phyloP scores from a whole-genome alignment of 2,797 vertebrate species.

The Champsocephalus gunnari region DNA sequence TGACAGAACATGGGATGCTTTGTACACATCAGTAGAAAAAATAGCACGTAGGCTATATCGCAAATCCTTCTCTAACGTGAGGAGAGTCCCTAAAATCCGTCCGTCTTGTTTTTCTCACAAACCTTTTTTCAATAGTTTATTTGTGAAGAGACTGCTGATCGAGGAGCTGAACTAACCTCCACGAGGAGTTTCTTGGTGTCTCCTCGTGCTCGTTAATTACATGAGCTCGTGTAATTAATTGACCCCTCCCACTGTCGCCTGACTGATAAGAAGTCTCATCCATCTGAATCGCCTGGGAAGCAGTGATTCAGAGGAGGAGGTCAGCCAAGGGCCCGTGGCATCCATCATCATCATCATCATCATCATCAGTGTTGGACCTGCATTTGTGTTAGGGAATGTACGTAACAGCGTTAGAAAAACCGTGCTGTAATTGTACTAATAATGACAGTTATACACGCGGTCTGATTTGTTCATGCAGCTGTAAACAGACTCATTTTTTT shows the following conservation, averaged over 20 bases:
- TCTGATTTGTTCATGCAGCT: not conserved
- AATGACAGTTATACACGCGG: not conserved
- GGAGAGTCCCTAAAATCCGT: too few species aligned
- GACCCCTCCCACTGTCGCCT: constrained; percentile 66
- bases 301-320: constrained; percentile 60
- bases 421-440: not conserved
- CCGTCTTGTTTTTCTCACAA: too few species aligned
- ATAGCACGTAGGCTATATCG: not conserved
- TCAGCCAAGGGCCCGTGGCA: constrained; percentile 50
- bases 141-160: not conserved
- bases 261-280: constrained; percentile 70
- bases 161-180: constrained; percentile 6
- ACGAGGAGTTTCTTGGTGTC: constrained; percentile 17
- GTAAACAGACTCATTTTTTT: not conserved
- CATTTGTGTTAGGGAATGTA: too few species aligned
- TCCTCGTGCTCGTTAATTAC: constrained; percentile 77
- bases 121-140: too few species aligned
- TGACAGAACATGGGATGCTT: not conserved
- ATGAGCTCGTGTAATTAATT: constrained; percentile 75
- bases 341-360: constrained; percentile 20
- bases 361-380: constrained; percentile 27
- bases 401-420: not conserved
- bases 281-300: constrained; percentile 56
- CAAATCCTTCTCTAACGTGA: too few species aligned
- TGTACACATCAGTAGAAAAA: not conserved